These are phyloP conservation scores for Bucorvus abyssinicus DNA, from an alignment of 2,797 vertebrate genomes.

Conservation along the genomic window DNA sequence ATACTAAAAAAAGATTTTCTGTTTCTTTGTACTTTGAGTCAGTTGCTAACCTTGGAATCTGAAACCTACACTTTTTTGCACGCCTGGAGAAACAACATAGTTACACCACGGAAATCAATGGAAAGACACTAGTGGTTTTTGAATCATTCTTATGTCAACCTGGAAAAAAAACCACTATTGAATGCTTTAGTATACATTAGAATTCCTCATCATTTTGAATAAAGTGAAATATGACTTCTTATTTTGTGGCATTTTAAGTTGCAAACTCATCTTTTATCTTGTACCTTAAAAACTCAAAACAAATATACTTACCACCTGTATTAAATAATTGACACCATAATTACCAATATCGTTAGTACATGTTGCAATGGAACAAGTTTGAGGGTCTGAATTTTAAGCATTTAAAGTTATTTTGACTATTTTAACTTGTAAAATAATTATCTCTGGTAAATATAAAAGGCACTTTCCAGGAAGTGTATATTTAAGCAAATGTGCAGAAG, in stretches of 20 bases:
- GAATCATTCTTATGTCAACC: not conserved
- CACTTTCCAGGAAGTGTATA: not conserved
- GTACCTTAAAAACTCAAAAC: not conserved
- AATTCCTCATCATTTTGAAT: not conserved
- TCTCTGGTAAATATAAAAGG: not conserved
- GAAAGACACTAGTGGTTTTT: not conserved
- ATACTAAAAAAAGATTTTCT: not conserved
- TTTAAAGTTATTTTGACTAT: not conserved
- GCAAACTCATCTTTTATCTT: not conserved
- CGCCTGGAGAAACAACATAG: not conserved
- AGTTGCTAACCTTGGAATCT: not conserved
- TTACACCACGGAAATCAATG: not conserved
- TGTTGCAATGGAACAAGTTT: not conserved
- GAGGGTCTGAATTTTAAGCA: not conserved
- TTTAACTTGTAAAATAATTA: not conserved
- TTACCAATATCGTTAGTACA: not conserved
- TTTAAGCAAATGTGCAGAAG: not conserved
- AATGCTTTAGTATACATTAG: not conserved
- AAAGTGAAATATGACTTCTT: not conserved
- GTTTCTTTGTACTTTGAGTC: not conserved
- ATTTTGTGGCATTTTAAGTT: not conserved
- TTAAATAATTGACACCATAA: not conserved
- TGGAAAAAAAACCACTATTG: not conserved
- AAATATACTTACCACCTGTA: not conserved
- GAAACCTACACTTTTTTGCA: not conserved